Base-by-base conservation (phyloP, 2,888 invertebrate species). In the Halictus quadricinctus region DNA sequence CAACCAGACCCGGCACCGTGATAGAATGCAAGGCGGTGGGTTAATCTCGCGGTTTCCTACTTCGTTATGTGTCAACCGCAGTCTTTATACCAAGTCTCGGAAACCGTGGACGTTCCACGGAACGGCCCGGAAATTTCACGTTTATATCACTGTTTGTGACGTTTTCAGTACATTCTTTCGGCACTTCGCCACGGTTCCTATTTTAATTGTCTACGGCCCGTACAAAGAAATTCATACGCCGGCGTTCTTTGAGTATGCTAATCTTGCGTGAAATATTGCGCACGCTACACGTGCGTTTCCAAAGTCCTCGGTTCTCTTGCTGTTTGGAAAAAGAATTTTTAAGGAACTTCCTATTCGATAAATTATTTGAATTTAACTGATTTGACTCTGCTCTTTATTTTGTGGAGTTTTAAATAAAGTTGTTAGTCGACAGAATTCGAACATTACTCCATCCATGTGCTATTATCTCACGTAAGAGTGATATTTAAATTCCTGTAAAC, bases 1-100 rank as follows among this genome's bases (percentile, higher is more conserved):
- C 81, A 66, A 41, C 79, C 79, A 77, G 73, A 66, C 48, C 70
- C 66, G 58, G 36, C 48, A 6, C 85, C 72, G 81, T 88, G 89
- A 89, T 86, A 87, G 87, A 87, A 88, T 87, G 81, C 69, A 83
- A 72, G 79, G 73, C 76, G 76, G 79, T 66, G 18, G 89, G 89
- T 89, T 87, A 83, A 76, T 80, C 81, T 81, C 79, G 89, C 80
- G 87, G 87, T 87, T 80, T 72, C 79, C 85, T 86, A 87, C 87
- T 89, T 83, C 83, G 81, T 88, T 86, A 83, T 64, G 84, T 86
- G 88, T 87, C 88, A 88, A 87, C 87, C 83, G 80, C 89, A 83
- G 74, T 76, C 77, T 74, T 82, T 81, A 81, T 76, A 69, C 76
- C 66, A 64, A 12, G 74, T 41, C 84, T 66, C 58, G 73, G 41